A percentile compares a stretch with the other conserved stretches of the same genome.
These are phyloP conservation scores for Aurelia aurita DNA, from an alignment of 30 jellyfish, hydroid and myxozoan species.

Conservation along the genomic window DNA sequence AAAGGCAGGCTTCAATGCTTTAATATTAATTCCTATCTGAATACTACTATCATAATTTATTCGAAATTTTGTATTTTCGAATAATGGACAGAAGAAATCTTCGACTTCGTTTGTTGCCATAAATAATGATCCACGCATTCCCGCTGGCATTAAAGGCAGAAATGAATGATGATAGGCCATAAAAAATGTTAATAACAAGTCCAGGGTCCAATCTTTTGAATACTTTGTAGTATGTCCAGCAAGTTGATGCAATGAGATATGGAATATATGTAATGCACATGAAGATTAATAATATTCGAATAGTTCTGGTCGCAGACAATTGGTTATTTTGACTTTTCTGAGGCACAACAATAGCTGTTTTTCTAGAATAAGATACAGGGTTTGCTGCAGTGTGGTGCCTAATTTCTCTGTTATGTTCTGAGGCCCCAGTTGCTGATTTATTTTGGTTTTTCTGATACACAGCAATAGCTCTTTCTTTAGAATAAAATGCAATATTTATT, in stretches of 20 bases:
- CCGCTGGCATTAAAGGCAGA: slow-evolving; percentile 33
- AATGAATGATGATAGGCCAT: slow-evolving; percentile 9
- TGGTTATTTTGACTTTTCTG: slow-evolving; percentile 1
- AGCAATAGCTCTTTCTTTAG: too few relatives aligned
- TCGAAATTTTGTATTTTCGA: too few relatives aligned
- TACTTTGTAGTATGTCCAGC: slow-evolving; percentile 28
- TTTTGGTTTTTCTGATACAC: too few relatives aligned
- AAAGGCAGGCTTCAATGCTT: too few relatives aligned
- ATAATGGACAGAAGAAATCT: neutral
- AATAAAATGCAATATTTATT: too few relatives aligned
- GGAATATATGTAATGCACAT: slow-evolving; percentile 39
- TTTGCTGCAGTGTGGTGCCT: too few relatives aligned
- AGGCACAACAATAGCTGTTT: too few relatives aligned
- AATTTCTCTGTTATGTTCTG: too few relatives aligned
- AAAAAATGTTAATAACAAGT: neutral
- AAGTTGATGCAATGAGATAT: slow-evolving; percentile 26
- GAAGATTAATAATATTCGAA: slow-evolving; percentile 42
- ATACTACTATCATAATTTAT: too few relatives aligned
- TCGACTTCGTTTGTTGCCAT: slow-evolving; percentile 25
- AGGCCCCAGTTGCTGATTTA: too few relatives aligned
- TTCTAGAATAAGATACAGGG: too few relatives aligned
- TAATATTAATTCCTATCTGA: too few relatives aligned
- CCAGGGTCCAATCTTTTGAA: slow-evolving; percentile 8
- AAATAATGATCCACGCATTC: slow-evolving; percentile 28
- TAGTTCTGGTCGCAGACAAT: slow-evolving; percentile 59